These are phyloP conservation scores for Damaliscus lunatus DNA, from an alignment of 2,113 vertebrate genomes.

Conservation along the genomic window DNA sequence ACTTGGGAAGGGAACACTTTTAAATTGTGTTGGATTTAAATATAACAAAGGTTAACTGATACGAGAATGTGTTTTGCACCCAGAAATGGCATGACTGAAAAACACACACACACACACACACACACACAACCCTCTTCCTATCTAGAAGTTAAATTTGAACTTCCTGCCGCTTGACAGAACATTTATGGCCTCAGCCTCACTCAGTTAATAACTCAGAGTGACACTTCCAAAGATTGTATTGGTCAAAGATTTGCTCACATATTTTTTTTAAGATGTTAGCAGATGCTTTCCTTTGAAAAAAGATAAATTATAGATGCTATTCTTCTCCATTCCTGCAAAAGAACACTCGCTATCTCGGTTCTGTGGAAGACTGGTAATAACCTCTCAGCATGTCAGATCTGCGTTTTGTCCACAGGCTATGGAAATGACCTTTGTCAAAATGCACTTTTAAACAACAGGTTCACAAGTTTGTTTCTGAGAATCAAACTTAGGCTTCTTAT, in stretches of 20 bases:
- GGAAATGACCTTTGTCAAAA: neutral
- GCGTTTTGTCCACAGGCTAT: neutral
- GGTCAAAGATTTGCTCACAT: neutral
- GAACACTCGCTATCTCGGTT: neutral
- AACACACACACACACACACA: neutral
- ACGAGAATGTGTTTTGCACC: neutral
- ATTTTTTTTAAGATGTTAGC: neutral
- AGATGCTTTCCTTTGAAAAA: constrained; percentile 9
- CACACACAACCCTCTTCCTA: accelerated
- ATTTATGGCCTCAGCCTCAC: neutral
- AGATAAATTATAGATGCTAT: neutral
- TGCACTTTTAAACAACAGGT: neutral
- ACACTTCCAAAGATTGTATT: neutral
- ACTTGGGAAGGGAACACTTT: neutral
- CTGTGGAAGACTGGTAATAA: neutral
- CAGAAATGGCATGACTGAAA: neutral
- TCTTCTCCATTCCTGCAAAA: neutral
- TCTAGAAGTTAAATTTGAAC: neutral
- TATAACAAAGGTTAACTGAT: neutral
- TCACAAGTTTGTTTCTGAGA: constrained; percentile 8
- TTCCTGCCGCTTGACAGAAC: neutral
- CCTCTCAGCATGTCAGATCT: neutral
- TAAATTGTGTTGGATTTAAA: neutral
- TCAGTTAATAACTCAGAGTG: constrained; percentile 16
- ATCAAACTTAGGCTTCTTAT: neutral